Evolutionary conservation across 2,888 invertebrate species (phyloP), one percentile per base, ranked within the genome.

Genomic region (Sinotaia quadrata): DNA sequence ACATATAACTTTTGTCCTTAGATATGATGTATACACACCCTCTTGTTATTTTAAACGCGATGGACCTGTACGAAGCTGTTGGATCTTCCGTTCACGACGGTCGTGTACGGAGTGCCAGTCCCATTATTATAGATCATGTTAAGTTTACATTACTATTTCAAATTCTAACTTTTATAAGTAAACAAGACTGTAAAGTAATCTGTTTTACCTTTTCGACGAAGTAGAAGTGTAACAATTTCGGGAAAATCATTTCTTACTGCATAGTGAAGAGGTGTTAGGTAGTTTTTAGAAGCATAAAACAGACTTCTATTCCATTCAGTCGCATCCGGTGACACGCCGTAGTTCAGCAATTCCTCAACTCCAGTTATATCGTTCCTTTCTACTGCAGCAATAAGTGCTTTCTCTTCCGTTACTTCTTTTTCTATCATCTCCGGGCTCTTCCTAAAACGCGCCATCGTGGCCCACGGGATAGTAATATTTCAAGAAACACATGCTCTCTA

Each of bases 251-350:
- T 73, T 27, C 71, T 73, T 15, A 80, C 81, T 18, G 84, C 81
- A 61, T 75, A 78, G 57, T 85, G 85, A 5, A 86, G 75, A 4
- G 87, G 87, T 5, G 85, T 85, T 71, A 82, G 75, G 75, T 85
- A 86, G 73, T 87, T 86, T 77, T 85, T 80, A 0, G 85, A 84
- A 24, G 81, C 83, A 73, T 87, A 87, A 68, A 85, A 87, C 65
- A 86, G 63, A 58, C 79, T 78, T 67, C 81, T 79, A 68, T 85
- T 85, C 65, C 83, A 85, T 68, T 85, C 85, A 21, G 80, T 77
- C 4, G 85, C 81, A 76, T 85, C 82, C 10, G 84, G 81, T 15
- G 83, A 81, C 5, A 80, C 81, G 7, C 85, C 84, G 15, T 66
- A 65, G 31, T 79, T 72, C 4, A 85, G 62, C 5, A 85, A 76